Evolutionary conservation across 2,113 vertebrate genomes (phyloP).

Genomic region (Otis tarda): DNA sequence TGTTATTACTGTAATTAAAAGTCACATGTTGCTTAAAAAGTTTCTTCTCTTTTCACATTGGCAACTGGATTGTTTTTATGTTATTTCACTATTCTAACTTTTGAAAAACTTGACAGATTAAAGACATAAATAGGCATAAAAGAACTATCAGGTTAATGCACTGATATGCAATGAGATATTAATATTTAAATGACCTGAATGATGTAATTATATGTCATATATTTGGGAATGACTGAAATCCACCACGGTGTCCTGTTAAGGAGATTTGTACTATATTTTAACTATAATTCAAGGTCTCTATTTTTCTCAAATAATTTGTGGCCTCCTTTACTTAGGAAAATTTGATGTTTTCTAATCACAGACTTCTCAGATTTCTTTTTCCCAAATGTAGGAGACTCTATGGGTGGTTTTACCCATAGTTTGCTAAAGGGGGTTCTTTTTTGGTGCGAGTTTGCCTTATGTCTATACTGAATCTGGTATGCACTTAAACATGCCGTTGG

Average conservation of each 20-base stretch:
- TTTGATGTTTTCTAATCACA: background rate
- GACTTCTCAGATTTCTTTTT: background rate
- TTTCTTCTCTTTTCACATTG: background rate
- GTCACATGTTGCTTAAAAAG: rapidly evolving
- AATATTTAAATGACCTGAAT: background rate
- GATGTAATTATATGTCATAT: background rate
- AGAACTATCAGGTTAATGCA: background rate
- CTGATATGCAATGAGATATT: background rate
- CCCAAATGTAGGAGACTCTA: background rate
- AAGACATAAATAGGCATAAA: background rate
- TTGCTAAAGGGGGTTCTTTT: background rate
- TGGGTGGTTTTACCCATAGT: background rate
- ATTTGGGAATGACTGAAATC: background rate
- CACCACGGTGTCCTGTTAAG: background rate
- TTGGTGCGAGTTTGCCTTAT: background rate
- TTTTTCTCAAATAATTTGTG: background rate
- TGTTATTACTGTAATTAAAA: background rate
- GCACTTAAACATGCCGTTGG: no score
- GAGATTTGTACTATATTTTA: background rate
- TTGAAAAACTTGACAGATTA: background rate
- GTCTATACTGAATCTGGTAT: background rate
- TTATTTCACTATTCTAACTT: background rate
- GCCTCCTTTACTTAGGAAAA: background rate
- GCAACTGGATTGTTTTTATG: background rate
- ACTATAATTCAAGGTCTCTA: background rate